A percentile compares a stretch with the other conserved stretches of the same genome.
Evolutionary conservation across 2,888 invertebrate species (phyloP).

Genomic region (Galerucella pusilla): DNA sequence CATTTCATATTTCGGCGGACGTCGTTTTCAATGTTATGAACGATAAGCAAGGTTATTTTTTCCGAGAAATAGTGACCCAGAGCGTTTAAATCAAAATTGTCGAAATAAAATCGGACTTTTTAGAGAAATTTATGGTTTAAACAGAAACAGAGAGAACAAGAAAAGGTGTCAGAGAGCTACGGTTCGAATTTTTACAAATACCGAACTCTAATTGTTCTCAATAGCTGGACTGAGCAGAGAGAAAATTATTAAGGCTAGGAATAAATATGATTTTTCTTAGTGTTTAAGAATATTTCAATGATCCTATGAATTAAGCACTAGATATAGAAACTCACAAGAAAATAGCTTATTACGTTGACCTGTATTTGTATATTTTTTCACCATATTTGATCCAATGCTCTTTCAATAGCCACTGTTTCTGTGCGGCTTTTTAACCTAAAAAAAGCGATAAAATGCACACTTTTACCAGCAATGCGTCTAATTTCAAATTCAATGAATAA

Average conservation of each 20-base stretch:
- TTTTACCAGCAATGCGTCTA: slow-evolving; percentile 35
- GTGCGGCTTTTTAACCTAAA: slow-evolving; percentile 6
- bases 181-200: too few relatives aligned
- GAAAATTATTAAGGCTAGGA: too few relatives aligned
- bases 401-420: neutral
- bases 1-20: neutral
- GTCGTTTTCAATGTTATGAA: slow-evolving; percentile 7
- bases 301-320: too few relatives aligned
- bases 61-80: neutral
- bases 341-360: too few relatives aligned
- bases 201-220: too few relatives aligned
- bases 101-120: neutral
- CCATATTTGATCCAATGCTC: neutral
- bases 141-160: neutral
- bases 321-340: too few relatives aligned
- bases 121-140: neutral
- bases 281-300: too few relatives aligned
- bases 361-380: neutral
- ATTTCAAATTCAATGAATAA: slow-evolving; percentile 52
- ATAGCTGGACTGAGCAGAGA: too few relatives aligned
- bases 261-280: too few relatives aligned
- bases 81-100: slow-evolving; percentile 1
- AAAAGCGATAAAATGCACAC: slow-evolving; percentile 26
- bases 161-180: too few relatives aligned
- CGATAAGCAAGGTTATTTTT: slow-evolving; percentile 3